Evolutionary conservation across 1,140 invertebrate species (phyloP), one percentile per base, ranked within the genome.

Genomic region (Drosophila orena): DNA sequence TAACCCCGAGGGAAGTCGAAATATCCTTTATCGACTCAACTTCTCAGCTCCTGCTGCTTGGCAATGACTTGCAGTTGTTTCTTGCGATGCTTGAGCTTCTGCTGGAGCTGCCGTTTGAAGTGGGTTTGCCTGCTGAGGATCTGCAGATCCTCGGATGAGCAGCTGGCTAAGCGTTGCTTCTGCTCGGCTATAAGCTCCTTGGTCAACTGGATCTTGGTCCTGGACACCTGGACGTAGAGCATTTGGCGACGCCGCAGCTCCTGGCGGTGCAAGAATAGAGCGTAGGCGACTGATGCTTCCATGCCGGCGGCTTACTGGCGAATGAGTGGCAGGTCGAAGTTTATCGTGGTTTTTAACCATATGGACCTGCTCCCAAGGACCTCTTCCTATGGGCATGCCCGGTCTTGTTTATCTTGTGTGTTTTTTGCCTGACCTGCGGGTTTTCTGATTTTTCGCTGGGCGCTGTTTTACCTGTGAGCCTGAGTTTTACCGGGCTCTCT

Each of bases 191-290:
- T 89, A 17, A 89, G 49, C 8, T 84, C 53, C 17, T 47, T 52
- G 11, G 84, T 89, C 34, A 89, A 4, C 4, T 65, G 61, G 3
- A 90, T 74, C 38, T 89, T 89, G 8, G 84, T 89, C 35, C 50
- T 46, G 1, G 80, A 84, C 0, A 84, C 54, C 1, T 47, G 58
- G 15, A 62, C 50, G 40, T 47, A 89, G 1, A 75, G 69, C 14
- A 34, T 27, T 11, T 61, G 46, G 8, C 80, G 80, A 3, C 84
- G 79, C 17, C 64, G 80, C 58, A 89, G 38, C 47, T 89, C 85
- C 44, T 84, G 50, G 7, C 85, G 80, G 40, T 89, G 85, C 66
- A 89, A 22, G 27, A 78, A 90, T 24, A 89, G 47, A 20, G 85
- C 85, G 64, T 89, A 89, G 43, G 76, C 77, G 24, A 75, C 71